Evolutionary conservation across 1,140 invertebrate genomes (phyloP), one percentile per base, ranked within the genome.

Genomic region (Calliopsis andreniformis): DNA sequence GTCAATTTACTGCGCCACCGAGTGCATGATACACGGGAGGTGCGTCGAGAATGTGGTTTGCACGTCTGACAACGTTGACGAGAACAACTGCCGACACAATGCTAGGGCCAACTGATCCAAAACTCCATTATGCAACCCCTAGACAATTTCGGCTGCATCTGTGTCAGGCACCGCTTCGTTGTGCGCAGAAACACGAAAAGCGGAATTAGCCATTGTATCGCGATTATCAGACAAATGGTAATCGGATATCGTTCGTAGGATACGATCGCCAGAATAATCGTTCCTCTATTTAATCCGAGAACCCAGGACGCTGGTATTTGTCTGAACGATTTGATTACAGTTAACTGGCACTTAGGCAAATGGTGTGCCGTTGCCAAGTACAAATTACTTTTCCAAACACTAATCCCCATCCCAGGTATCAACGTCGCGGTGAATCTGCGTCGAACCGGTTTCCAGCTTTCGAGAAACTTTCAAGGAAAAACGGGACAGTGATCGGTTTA

Each of bases 31-130:
- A 25, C 25, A 25, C 4, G 42, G 4, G 3, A 10, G 18, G 53
- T 49, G 35, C 42, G 61, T 23, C 10, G 39, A 62, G 51, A 81
- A 78, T 55, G 79, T 62, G 67, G 76, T 81, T 71, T 63, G 51
- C 47, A 77, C 66, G 80, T 82, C 69, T 66, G 49, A 78, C 80
- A 79, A 82, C 80, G 75, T 82, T 82, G 79, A 82, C 79, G 70
- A 59, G 73, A 58, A 78, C 79, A 69, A 78, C 67, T 47, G 67
- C 39, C 79, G 75, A 76, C 67, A n/a, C 67, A 43, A 75, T 62
- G 12, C 70, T 3, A 3, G 58, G 30, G 35, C 56, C 68, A 63
- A 68, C 72, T 78, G 73, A 78, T 82, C 73, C 55, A 82, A 82
- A 82, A 82, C 80, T 82, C 79, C 61, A 73, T 78, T 78, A 76